phyloP scores from a whole-genome alignment of 2,888 invertebrate species.

The Rhamnusium bicolor region DNA sequence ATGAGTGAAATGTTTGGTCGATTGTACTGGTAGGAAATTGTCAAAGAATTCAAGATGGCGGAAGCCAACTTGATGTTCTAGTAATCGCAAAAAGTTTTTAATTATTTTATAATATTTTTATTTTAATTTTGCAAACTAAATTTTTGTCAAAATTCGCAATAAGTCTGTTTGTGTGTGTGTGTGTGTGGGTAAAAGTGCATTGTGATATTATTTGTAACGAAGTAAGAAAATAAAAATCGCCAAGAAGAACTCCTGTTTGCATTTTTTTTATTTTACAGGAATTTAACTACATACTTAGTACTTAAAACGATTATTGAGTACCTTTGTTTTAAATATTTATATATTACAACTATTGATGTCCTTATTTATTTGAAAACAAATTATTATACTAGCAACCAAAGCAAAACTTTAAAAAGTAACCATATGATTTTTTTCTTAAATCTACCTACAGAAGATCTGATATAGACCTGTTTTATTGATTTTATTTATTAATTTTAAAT shows the following conservation, averaged over 20 bases:
- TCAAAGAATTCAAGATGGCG: constrained; percentile 68
- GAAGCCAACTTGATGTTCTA: constrained; percentile 68
- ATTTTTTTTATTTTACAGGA: constrained; percentile 24
- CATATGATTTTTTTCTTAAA: constrained; percentile 27
- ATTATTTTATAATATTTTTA: constrained; percentile 53
- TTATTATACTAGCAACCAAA: neutral
- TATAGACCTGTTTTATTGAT: constrained; percentile 9
- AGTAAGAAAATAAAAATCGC: constrained; percentile 20
- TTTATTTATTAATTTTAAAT: constrained; percentile 6
- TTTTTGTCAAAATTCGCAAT: constrained; percentile 38
- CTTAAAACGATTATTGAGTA: constrained; percentile 14
- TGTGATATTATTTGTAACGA: constrained; percentile 33
- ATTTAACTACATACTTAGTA: constrained; percentile 18
- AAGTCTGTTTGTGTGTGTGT: constrained; percentile 34
- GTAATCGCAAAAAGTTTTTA: constrained; percentile 57
- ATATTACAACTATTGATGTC: neutral
- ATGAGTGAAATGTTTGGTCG: constrained; percentile 32
- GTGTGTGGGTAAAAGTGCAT: constrained; percentile 30
- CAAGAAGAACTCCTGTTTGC: constrained; percentile 20
- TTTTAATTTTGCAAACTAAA: constrained; percentile 50
- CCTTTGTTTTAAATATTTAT: constrained; percentile 2
- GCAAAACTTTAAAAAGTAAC: neutral
- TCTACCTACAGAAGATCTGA: constrained; percentile 6
- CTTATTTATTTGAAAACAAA: neutral
- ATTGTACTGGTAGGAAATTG: constrained; percentile 17